phyloP scores from a whole-genome alignment of 2,113 vertebrate genomes.

The Podarcis muralis region DNA sequence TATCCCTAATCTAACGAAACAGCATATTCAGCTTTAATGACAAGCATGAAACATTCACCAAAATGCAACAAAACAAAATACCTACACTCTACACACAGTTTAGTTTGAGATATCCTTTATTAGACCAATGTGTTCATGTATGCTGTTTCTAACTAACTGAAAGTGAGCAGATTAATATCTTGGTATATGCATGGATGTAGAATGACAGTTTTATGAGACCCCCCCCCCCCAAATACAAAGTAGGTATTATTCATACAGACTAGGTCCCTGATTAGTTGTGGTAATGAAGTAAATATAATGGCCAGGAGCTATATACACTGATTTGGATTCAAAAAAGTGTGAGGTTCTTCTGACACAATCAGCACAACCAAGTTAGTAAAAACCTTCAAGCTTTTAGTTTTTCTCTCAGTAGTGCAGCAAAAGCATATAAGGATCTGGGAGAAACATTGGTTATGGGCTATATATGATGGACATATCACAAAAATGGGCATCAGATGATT shows the following conservation, averaged over 20 bases:
- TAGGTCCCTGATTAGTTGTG: neutral
- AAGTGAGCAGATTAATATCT: neutral
- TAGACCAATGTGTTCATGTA: neutral
- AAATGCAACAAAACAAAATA: neutral
- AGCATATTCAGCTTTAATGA: conserved; percentile 2
- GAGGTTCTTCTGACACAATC: neutral
- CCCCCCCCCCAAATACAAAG: neutral
- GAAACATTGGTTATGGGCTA: no score
- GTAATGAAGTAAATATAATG: neutral
- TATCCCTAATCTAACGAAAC: neutral
- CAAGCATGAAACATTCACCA: neutral
- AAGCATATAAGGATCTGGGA: neutral
- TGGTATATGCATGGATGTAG: neutral
- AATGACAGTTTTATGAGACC: neutral
- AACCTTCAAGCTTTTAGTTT: no score
- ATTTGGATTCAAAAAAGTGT: neutral
- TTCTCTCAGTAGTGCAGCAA: neutral
- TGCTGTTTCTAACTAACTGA: neutral
- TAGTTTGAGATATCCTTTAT: neutral
- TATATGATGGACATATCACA: neutral
- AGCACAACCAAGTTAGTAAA: no score
- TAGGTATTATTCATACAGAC: neutral
- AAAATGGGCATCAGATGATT: neutral
- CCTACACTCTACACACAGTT: neutral
- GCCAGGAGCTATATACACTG: neutral